Evolutionary conservation across 2,888 invertebrate species (phyloP), one percentile per base, ranked within the genome.

Genomic region (Rotaria magnacalcarata): DNA sequence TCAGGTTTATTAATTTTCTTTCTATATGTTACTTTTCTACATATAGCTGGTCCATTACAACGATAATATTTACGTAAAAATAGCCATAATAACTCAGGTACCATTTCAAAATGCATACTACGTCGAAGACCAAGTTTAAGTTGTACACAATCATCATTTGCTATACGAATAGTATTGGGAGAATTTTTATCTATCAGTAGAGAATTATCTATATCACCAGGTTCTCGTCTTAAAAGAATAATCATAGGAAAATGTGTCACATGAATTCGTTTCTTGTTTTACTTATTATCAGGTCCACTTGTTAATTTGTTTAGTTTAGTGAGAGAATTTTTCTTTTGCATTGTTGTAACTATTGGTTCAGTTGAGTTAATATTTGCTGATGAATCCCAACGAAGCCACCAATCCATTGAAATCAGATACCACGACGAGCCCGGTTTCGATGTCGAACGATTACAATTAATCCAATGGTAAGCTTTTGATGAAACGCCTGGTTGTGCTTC

Each of bases 91-190:
- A 94, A 94, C 89, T 95, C 95, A 2, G 96, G 95, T 85, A 96
- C 93, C 84, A 96, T 92, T 92, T 95, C 95, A 92, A 95, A 96
- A 92, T 96, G 96, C 87, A 94, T 93, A 50, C 93, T 93, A 75
- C 50, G 85, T 14, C n/a, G n/a, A 50, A 80, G 52, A 91, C 94
- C 94, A 60, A 93, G 92, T 88, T 94, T 94, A 87, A 96, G 92
- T 89, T 94, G 93, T 0, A 96, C 96, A 88, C 96, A 96, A 92
- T 96, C 96, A 85, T 95, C 95, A 5, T 96, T 96, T 88, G 96
- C 92, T 1, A 95, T 94, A 80, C 93, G 93, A 41, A 94, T 93
- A 92, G 93, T 88, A 80, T 24, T 80, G 8, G 47, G n/a, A 47
- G 80, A 80, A 47, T 0, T 47, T 80, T n/a, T 80, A 11, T 80